Evolutionary conservation across 1,140 invertebrate species (phyloP), one percentile per base, ranked within the genome.

Genomic region (Helicoverpa armigera): DNA sequence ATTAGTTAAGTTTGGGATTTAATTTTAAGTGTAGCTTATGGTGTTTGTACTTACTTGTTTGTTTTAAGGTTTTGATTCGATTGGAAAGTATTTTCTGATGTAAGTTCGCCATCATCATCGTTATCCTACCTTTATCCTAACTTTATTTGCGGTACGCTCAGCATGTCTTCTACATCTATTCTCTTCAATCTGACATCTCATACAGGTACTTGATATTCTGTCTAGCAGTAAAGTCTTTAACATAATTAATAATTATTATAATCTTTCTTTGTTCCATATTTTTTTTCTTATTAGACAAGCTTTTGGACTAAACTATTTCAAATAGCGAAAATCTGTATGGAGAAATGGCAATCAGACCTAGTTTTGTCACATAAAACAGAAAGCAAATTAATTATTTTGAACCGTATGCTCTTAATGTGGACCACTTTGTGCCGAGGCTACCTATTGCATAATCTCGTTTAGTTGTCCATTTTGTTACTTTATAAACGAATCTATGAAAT

Each of bases 391-490:
- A 72, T 72, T 72, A 72, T 16, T 72, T 54, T 53, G 50, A 54
- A 72, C 69, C 13, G 50, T 54, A 23, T 72, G 69, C 69, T 54
- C 69, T 54, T 54, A 72, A 72, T 72, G 69, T 10, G 50, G 1
- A 50, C 23, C 50, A 72, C 69, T 54, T 72, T 31, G 48, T 9
- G n/a, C 1, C 10, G 69, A 72, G 50, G 50, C 5, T 9, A n/a
- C n/a, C n/a, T n/a, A 23, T 72, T 72, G 50, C 50, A 72, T 72
- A 72, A 72, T 11, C 50, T 31, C 50, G 69, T 72, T 72, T 31
- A 18, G 50, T 31, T 18, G n/a, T 72, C 18, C 23, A 53, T 72
- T 72, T 31, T n/a, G 18, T 31, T 13, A 1, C 18, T 5, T 16
- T 53, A 31, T 72, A 9, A 53, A 29, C 10, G 63, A 10, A 54